Evolutionary conservation across 1,140 invertebrate species (phyloP).

Genomic region (Leptonema lineaticorne): DNA sequence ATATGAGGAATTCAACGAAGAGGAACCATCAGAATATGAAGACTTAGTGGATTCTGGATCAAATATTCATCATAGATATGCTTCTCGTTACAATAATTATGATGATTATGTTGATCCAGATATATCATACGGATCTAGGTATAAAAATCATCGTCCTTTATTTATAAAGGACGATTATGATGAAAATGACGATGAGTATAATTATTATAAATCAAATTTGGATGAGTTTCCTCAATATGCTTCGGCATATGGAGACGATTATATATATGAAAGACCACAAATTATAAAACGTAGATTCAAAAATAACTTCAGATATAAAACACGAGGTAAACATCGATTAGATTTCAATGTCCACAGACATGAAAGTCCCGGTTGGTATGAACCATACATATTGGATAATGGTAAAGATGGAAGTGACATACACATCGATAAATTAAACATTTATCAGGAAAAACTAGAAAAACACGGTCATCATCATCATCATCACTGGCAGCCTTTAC

Average conservation of each 20-base stretch:
- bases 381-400: neutral
- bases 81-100: constrained; percentile 25
- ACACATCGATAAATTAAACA: constrained; percentile 30
- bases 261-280: neutral
- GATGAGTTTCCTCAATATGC: neutral
- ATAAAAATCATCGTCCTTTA: neutral
- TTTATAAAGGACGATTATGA: neutral
- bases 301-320: too few relatives aligned
- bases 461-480: constrained; percentile 18
- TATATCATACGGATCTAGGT: neutral
- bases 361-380: neutral
- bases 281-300: neutral
- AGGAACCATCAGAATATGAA: neutral
- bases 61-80: constrained; percentile 27
- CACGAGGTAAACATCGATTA: neutral
- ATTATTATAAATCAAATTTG: neutral
- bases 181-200: neutral
- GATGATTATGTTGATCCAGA: constrained; percentile 25
- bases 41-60: neutral
- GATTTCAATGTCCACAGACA: neutral
- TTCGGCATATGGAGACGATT: constrained; percentile 6
- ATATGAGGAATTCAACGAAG: neutral
- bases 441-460: constrained; percentile 18
- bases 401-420: constrained; percentile 22
- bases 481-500: neutral